Evolutionary conservation across 2,797 vertebrate species (phyloP).

Genomic region (Allochrocebus solatus): DNA sequence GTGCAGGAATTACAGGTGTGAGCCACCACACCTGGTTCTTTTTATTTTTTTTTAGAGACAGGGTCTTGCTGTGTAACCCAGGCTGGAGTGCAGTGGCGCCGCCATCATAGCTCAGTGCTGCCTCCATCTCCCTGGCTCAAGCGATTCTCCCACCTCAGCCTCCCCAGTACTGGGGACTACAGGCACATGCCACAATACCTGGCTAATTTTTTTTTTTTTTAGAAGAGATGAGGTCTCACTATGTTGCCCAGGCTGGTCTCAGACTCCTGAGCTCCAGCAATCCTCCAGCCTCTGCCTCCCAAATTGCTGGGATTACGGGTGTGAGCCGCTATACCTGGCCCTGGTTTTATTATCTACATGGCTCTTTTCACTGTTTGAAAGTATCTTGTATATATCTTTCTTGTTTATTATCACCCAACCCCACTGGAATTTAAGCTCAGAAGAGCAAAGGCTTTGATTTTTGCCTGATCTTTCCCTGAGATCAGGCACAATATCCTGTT

Average conservation of each 20-base stretch:
- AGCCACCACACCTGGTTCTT: too few species aligned
- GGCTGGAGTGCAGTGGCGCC: background rate
- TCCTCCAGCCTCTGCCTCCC: background rate
- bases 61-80: too few species aligned
- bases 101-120: background rate
- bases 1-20: too few species aligned
- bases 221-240: background rate
- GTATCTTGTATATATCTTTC: background rate
- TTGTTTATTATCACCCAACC: background rate
- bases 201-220: background rate
- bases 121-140: background rate
- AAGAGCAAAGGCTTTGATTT: slow-evolving; percentile 15
- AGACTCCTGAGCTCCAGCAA: background rate
- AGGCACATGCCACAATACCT: background rate
- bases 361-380: background rate
- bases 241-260: background rate
- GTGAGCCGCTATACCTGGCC: background rate
- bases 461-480: background rate
- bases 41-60: too few species aligned
- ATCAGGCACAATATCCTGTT: background rate
- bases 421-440: background rate
- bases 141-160: background rate
- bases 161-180: background rate
- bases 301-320: background rate
- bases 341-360: background rate